A percentile compares a stretch with the other conserved stretches of the same genome.
phyloP scores from a whole-genome alignment of 2,888 invertebrate genomes.

The Trissolcus brochymenae region DNA sequence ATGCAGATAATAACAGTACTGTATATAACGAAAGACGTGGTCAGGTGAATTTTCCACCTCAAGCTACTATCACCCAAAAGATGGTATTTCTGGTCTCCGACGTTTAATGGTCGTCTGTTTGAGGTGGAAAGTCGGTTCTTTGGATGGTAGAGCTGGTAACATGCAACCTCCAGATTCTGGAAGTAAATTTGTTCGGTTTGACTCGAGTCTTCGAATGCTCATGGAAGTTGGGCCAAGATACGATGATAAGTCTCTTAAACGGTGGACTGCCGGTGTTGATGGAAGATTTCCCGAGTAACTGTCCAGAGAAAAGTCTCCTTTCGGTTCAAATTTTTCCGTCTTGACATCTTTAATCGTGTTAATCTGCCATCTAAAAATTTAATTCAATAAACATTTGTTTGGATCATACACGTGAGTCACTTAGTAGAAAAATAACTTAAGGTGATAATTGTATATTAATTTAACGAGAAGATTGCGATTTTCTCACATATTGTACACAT shows the following conservation, averaged over 20 bases:
- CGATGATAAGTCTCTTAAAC: slow-evolving; percentile 59
- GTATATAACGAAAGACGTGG: slow-evolving; percentile 22
- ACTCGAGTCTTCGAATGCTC: slow-evolving; percentile 65
- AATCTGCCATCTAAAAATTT: slow-evolving; percentile 68
- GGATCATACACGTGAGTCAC: too few relatives aligned
- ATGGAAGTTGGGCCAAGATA: slow-evolving; percentile 67
- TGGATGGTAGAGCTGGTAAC: slow-evolving; percentile 64
- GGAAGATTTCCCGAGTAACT: slow-evolving; percentile 29
- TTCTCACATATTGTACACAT: too few relatives aligned
- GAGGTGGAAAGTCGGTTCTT: slow-evolving; percentile 55
- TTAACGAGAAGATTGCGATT: too few relatives aligned
- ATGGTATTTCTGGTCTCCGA: slow-evolving; percentile 63
- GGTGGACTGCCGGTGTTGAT: slow-evolving; percentile 37
- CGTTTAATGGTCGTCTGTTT: slow-evolving; percentile 62
- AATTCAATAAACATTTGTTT: not conserved
- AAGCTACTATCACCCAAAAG: slow-evolving; percentile 51
- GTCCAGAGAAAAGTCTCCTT: slow-evolving; percentile 20
- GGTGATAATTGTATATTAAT: too few relatives aligned
- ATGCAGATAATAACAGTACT: slow-evolving; percentile 32
- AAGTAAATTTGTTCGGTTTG: slow-evolving; percentile 62
- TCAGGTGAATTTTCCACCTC: slow-evolving; percentile 18
- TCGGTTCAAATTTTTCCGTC: slow-evolving; percentile 42
- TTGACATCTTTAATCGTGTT: slow-evolving; percentile 64
- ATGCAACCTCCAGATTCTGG: slow-evolving; percentile 61
- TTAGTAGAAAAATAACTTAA: too few relatives aligned